Evolutionary conservation across 2,888 invertebrate genomes (phyloP), one percentile per base, ranked within the genome.

Genomic region (Acrobasis suavella): DNA sequence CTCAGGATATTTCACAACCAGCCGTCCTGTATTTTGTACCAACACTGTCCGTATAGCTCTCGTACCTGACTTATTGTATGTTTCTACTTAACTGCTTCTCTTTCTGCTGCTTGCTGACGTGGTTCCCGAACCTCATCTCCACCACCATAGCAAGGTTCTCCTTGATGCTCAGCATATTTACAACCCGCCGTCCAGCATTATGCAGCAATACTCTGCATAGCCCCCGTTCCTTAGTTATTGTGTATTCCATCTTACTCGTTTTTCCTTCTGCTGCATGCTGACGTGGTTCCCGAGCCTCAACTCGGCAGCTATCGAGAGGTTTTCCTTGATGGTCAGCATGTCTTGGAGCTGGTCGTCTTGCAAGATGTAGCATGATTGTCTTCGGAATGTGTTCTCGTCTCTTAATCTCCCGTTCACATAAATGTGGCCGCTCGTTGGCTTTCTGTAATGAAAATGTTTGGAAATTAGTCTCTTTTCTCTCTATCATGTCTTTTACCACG

Each of bases 141-240:
- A 97, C 97, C 0, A 98, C 97, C 65, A 97, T 95, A 72, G 93
- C 93, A 94, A 98, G 96, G 10, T 97, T 95, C 87, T 98, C 98
- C 61, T 94, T 93, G 22, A 22, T 22, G 22, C 22, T 22, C 22
- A 22, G 22, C 22, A 22, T 22, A 22, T 22, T 22, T 22, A 22
- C 22, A 22, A 22, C 22, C 22, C 2, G 22, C 22, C 22, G 22
- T 22, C 22, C 22, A 3, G 22, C 32, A 32, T 32, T 32, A 32
- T 32, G 32, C 7, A 7, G 2, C 32, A 61, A 7, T 64, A 42
- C 12, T 1, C 22, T 42, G 42, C 12, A 10, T 42, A 42, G 14
- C 42, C 7, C 42, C 7, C 14, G 9, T 10, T 0, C 14, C 42
- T 42, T 14, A 42, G 2, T 12, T 46, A 46, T 14, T 14, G 12